These are phyloP conservation scores for Alaudala cheleensis DNA, from an alignment of 2,113 vertebrate genomes.

Conservation along the genomic window DNA sequence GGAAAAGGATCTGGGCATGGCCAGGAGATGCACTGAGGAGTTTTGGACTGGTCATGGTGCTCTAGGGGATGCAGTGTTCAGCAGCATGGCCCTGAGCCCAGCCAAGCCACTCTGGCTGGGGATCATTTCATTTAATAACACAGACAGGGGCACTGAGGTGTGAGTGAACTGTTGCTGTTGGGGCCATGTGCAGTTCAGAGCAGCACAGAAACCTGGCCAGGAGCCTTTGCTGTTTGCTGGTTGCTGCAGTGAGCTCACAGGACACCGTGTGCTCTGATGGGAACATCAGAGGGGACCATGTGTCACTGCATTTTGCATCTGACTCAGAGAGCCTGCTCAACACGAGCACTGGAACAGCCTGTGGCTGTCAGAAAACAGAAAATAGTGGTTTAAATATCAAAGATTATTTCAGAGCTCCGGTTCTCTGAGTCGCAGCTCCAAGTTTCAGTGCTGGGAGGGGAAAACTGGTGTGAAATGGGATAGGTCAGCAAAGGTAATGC, in stretches of 20 bases:
- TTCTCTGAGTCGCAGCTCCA: neutral
- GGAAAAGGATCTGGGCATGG: neutral
- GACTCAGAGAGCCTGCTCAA: conserved; percentile 34
- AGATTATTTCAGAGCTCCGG: conserved; percentile 25
- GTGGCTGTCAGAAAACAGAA: conserved; percentile 54
- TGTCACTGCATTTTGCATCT: conserved; percentile 10
- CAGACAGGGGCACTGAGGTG: neutral
- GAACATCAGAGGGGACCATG: conserved; percentile 30
- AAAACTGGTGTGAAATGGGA: neutral
- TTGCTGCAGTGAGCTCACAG: neutral
- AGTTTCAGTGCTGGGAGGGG: neutral
- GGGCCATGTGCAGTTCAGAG: neutral
- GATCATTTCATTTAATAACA: neutral
- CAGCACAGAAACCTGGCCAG: neutral
- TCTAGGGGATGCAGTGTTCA: neutral
- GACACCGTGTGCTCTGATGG: neutral
- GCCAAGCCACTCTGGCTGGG: neutral
- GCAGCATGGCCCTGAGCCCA: neutral
- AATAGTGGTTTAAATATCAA: conserved; percentile 46
- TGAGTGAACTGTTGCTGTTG: neutral
- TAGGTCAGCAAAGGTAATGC: neutral
- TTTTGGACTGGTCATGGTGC: rapidly evolving
- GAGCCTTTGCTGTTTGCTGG: neutral
- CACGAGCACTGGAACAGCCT: neutral
- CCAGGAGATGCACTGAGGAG: neutral